Percentiles rank a stretch among this genome's conserved stretches.
These are phyloP conservation scores for Thunnus maccoyii DNA, from an alignment of 2,113 vertebrate genomes.

Conservation along the genomic window DNA sequence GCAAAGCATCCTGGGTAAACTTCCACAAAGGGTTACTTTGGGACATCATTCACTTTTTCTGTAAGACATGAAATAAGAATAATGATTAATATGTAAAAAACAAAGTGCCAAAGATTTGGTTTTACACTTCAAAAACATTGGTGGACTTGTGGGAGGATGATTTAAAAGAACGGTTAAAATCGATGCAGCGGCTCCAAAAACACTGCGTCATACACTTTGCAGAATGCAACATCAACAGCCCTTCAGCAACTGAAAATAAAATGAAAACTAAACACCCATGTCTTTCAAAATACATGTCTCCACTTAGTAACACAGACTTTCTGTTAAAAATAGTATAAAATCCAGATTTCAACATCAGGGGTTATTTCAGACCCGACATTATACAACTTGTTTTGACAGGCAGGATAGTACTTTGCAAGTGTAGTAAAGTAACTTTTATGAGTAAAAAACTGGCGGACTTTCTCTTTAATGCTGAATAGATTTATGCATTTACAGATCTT, in stretches of 20 bases:
- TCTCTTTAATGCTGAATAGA: background rate
- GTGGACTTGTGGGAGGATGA: no score
- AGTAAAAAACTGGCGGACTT: background rate
- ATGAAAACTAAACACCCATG: no score
- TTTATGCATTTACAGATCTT: background rate
- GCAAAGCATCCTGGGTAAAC: slow-evolving; percentile 55
- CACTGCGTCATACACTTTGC: no score
- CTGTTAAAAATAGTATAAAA: background rate
- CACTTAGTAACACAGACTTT: background rate
- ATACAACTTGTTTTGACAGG: background rate
- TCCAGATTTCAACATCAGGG: no score
- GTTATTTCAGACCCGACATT: no score
- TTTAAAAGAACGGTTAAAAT: no score
- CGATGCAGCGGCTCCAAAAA: no score
- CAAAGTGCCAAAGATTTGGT: background rate
- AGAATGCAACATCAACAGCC: no score
- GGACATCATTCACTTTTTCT: slow-evolving; percentile 44
- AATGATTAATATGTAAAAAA: no score
- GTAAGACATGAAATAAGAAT: slow-evolving; percentile 11
- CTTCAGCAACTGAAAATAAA: no score
- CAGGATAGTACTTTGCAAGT: background rate
- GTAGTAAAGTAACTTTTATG: background rate
- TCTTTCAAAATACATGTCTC: no score
- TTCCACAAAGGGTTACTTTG: slow-evolving; percentile 8
- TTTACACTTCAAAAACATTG: background rate